These are phyloP conservation scores for Montipora foliosa DNA, from an alignment of 64 coral and sea anemone genomes.

Conservation along the genomic window DNA sequence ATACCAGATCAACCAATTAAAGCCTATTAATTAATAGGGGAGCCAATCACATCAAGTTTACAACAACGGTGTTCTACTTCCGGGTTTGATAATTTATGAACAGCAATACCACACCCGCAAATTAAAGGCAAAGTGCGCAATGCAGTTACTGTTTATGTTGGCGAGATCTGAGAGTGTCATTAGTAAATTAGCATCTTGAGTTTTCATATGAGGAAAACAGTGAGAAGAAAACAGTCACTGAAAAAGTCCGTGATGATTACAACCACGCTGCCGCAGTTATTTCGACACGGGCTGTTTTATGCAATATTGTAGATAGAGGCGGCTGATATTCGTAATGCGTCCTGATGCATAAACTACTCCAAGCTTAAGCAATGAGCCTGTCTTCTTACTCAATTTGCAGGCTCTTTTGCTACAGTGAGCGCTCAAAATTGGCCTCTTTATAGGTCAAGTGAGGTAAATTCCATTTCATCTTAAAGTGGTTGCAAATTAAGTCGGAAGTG, in stretches of 20 bases:
- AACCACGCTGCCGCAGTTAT: background rate
- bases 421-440: slow-evolving; percentile 6
- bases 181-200: background rate
- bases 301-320: background rate
- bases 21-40: background rate
- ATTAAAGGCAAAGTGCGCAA: background rate
- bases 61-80: background rate
- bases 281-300: background rate
- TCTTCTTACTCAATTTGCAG: too few relatives aligned
- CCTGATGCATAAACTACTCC: too few relatives aligned
- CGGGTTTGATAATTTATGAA: slow-evolving; percentile 12
- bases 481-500: background rate
- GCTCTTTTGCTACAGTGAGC: background rate
- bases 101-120: background rate
- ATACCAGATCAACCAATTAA: background rate
- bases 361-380: too few relatives aligned
- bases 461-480: slow-evolving; percentile 20
- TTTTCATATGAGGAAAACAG: background rate
- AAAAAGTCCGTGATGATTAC: background rate
- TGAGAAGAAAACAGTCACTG: background rate
- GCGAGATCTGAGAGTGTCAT: background rate
- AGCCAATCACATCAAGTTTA: background rate
- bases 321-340: too few relatives aligned
- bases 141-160: background rate
- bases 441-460: slow-evolving; percentile 16